phyloP scores from a whole-genome alignment of 2,113 vertebrate genomes.

The Macroglossus sobrinus region DNA sequence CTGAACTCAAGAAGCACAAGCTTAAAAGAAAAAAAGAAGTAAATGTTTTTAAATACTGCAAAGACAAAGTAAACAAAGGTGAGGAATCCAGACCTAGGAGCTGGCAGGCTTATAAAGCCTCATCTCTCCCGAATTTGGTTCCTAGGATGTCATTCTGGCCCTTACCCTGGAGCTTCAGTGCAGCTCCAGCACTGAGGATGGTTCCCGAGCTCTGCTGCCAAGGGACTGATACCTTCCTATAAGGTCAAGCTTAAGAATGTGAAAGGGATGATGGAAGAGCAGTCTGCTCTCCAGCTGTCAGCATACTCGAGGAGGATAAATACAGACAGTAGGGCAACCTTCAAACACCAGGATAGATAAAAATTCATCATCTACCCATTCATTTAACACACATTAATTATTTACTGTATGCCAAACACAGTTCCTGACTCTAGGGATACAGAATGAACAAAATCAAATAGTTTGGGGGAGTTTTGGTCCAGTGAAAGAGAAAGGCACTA shows the following conservation, averaged over 20 bases:
- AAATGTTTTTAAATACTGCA: background rate
- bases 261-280: background rate
- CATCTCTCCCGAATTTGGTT: background rate
- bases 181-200: background rate
- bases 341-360: background rate
- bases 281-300: background rate
- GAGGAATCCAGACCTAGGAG: accelerated
- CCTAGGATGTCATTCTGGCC: background rate
- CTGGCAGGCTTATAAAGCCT: background rate
- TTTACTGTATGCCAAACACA: background rate
- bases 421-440: background rate
- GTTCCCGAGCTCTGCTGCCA: background rate
- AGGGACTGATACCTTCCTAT: background rate
- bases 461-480: background rate
- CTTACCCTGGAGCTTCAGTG: background rate
- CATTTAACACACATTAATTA: background rate
- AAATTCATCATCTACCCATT: background rate
- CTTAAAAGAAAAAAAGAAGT: background rate
- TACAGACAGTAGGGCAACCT: too few species aligned
- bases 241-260: background rate
- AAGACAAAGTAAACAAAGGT: background rate
- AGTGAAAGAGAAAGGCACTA: background rate
- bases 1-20: background rate
- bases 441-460: background rate
- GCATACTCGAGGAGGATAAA: background rate